A percentile compares a stretch with the other conserved stretches of the same genome.
Evolutionary conservation across 2,797 vertebrate genomes (phyloP).

Genomic region (Amphiprion clarkii): DNA sequence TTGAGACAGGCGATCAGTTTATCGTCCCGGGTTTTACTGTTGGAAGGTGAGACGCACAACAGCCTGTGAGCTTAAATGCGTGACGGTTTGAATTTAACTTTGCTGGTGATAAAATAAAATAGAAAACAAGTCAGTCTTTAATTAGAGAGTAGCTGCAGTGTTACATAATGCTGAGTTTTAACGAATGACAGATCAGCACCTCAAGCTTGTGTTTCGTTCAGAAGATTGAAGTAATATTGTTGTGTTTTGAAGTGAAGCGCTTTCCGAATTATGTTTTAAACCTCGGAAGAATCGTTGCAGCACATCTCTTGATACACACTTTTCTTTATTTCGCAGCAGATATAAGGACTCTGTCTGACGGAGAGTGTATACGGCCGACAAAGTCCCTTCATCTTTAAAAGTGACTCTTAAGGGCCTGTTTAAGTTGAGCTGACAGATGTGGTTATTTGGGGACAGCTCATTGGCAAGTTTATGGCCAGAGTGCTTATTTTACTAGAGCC

Average conservation of each 20-base stretch:
- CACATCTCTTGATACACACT: background rate
- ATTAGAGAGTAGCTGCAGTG: slow-evolving; percentile 16
- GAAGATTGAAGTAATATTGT: background rate
- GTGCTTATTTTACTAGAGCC: slow-evolving; percentile 80
- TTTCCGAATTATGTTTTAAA: no score
- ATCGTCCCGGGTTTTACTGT: slow-evolving; percentile 37
- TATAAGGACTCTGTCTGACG: slow-evolving; percentile 8
- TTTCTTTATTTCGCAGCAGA: slow-evolving; percentile 10
- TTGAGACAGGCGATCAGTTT: slow-evolving; percentile 59
- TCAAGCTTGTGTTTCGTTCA: background rate
- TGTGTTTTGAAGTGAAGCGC: background rate
- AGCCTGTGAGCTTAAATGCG: slow-evolving; percentile 39
- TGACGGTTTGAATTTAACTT: slow-evolving; percentile 53
- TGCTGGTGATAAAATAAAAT: slow-evolving; percentile 39
- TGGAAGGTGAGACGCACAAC: slow-evolving; percentile 50
- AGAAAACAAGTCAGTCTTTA: background rate
- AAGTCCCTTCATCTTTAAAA: slow-evolving; percentile 73
- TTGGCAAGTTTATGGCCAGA: slow-evolving; percentile 80
- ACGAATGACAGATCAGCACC: background rate
- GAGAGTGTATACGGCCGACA: slow-evolving; percentile 22
- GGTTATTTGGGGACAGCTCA: slow-evolving; percentile 84
- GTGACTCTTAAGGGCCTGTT: slow-evolving; percentile 74
- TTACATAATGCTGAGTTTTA: slow-evolving; percentile 25
- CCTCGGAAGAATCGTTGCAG: background rate
- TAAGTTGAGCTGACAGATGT: slow-evolving; percentile 81